Base-by-base conservation (phyloP, 2,797 vertebrate genomes). In the Syncerus caffer region DNA sequence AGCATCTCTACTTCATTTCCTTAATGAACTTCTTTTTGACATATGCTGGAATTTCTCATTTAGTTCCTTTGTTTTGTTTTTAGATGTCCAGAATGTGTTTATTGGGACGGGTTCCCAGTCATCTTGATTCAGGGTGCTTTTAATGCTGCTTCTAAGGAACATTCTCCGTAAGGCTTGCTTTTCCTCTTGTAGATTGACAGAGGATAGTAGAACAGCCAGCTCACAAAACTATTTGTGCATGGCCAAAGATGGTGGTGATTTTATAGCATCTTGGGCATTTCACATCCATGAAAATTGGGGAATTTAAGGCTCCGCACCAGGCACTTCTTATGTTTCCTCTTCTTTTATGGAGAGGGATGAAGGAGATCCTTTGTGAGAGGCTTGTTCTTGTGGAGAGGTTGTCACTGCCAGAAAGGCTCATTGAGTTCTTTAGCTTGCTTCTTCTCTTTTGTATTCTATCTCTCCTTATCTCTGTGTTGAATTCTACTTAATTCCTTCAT, bases 381-480 rank as follows among this genome's bases (percentile, higher is more conserved):
- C 29, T 79, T 79, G 47, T 79, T 79, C 45, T 79, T 79, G 3
- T 51, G 78, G 29, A 29, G 29, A 51, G 45, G 10, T 79, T n/a
- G 10, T 79, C 10, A 79, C 17, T 19, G 47, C 78, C 47, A 79
- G 78, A 79, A 79, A 79, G 16, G 3, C 64, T 96, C 34, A 76
- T 55, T 90, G 47, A 94, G 15, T 83, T 64, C 84, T 94, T 96
- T 82, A 86, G 74, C 60, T 92, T 96, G 62, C 14, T 86, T 38
- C 31, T 95, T 62, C 17, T 79, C 23, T 89, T 90, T 60, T 78
- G 12, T 71, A 55, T 87, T 94, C 38, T 42, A 2, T 84, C 29
- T 93, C n/a, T 93, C 31, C 11, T 84, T 62, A 53, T 64, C 23
- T 71, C 14, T 86, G 45, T 86, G 58, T 38, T 85, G 47, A 71